Conservation (phyloP, 2,888 invertebrate genomes). For the Leptopilina syphax region DNA sequence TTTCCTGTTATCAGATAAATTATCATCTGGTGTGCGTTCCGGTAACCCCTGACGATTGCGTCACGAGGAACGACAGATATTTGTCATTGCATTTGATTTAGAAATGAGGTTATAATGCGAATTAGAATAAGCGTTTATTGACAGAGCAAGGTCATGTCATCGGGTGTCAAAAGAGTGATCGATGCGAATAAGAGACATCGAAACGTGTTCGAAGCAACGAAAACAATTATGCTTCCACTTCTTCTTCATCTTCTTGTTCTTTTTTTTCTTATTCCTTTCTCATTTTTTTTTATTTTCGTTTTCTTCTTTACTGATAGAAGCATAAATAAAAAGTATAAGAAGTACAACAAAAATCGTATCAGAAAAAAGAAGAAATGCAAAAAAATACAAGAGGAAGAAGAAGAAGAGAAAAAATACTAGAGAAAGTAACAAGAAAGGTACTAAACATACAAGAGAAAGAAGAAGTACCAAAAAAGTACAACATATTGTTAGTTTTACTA, state of each 20-base stretch:
- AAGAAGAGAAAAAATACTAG: neutral
- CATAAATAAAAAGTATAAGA: too few relatives aligned
- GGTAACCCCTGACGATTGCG: neutral
- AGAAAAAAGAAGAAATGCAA: neutral
- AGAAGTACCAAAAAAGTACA: too few relatives aligned
- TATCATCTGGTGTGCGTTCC: too few relatives aligned
- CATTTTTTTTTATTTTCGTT: too few relatives aligned
- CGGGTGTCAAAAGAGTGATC: neutral
- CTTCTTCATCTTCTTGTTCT: too few relatives aligned
- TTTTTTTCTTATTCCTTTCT: too few relatives aligned
- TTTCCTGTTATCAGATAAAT: too few relatives aligned
- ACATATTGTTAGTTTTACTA: too few relatives aligned
- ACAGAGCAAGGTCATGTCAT: constrained; percentile 41
- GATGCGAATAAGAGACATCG: neutral
- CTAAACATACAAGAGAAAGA: too few relatives aligned
- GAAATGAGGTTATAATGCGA: constrained; percentile 7
- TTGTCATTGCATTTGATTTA: neutral
- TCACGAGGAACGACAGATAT: neutral
- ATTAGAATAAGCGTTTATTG: neutral
- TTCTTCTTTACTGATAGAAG: too few relatives aligned
- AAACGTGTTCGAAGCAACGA: constrained; percentile 21
- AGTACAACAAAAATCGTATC: too few relatives aligned
- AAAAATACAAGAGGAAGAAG: neutral
- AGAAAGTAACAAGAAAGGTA: too few relatives aligned
- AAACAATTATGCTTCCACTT: neutral